phyloP scores from a whole-genome alignment of 2,797 vertebrate genomes.

The Melanotaenia nigrans region DNA sequence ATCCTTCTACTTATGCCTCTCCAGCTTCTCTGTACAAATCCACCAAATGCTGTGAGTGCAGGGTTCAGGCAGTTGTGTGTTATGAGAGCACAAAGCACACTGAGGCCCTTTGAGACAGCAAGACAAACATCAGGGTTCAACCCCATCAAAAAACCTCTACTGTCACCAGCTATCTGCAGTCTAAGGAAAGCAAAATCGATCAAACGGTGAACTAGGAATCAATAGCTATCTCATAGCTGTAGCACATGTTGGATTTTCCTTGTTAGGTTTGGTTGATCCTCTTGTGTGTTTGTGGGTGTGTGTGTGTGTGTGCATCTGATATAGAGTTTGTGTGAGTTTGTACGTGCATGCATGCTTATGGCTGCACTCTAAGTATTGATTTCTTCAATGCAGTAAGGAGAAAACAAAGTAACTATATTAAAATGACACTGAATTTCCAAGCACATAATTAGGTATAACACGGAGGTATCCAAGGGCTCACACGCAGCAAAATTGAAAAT shows the following conservation, averaged over 20 bases:
- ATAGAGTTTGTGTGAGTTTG: conserved; percentile 33
- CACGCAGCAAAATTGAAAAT: neutral
- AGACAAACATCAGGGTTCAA: conserved; percentile 80
- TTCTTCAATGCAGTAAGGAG: conserved; percentile 61
- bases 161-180: conserved; percentile 74
- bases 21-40: conserved; percentile 60
- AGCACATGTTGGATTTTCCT: conserved; percentile 74
- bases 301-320: conserved; percentile 12
- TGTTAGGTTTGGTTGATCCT: conserved; percentile 70
- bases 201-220: conserved; percentile 77
- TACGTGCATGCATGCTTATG: conserved; percentile 44
- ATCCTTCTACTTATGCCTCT: conserved; percentile 57
- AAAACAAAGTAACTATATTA: conserved; percentile 74
- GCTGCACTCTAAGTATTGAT: conserved; percentile 64
- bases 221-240: conserved; percentile 79
- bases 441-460: conserved; percentile 38
- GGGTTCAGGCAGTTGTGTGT: conserved; percentile 67
- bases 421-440: conserved; percentile 62
- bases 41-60: conserved; percentile 48
- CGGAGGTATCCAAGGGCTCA: conserved; percentile 6
- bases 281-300: conserved; percentile 45
- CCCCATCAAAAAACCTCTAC: conserved; percentile 79
- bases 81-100: conserved; percentile 78
- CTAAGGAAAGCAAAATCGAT: conserved; percentile 78
- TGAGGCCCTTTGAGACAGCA: conserved; percentile 74